Conservation (phyloP, 2,113 vertebrate genomes). For the Nycticryphes semicollaris region DNA sequence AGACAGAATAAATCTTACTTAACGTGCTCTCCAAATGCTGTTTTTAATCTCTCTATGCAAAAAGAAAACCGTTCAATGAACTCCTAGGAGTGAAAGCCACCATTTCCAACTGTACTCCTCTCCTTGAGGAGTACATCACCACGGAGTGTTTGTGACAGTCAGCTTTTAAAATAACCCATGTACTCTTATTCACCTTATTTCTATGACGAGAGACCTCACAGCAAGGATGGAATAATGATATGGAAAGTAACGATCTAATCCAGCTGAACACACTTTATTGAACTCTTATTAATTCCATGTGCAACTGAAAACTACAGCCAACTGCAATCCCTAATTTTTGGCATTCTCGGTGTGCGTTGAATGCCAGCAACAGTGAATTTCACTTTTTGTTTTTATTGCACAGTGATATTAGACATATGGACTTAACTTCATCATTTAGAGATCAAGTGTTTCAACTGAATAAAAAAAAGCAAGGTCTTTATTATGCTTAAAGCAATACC, state of each 20-base stretch:
- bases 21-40: background rate
- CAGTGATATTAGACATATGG: slow-evolving; percentile 46
- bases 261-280: slow-evolving; percentile 70
- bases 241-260: slow-evolving; percentile 75
- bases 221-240: slow-evolving; percentile 74
- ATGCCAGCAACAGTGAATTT: slow-evolving; percentile 62
- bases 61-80: background rate
- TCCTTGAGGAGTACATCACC: background rate
- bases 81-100: background rate
- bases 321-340: slow-evolving; percentile 66
- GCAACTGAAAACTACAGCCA: slow-evolving; percentile 69
- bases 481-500: background rate
- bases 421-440: slow-evolving; percentile 24
- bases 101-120: background rate
- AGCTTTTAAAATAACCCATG: background rate
- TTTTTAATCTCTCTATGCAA: background rate
- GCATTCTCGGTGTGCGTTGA: slow-evolving; percentile 12
- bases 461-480: background rate
- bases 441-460: slow-evolving; percentile 30
- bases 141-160: background rate
- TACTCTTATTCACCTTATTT: slow-evolving; percentile 40
- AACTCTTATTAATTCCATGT: slow-evolving; percentile 81
- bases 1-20: background rate
- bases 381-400: slow-evolving; percentile 62
- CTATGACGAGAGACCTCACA: slow-evolving; percentile 69